A percentile compares a stretch with the other conserved stretches of the same genome.
Conservation (phyloP, 2,888 invertebrate genomes). For the Drosophila phalerata region DNA sequence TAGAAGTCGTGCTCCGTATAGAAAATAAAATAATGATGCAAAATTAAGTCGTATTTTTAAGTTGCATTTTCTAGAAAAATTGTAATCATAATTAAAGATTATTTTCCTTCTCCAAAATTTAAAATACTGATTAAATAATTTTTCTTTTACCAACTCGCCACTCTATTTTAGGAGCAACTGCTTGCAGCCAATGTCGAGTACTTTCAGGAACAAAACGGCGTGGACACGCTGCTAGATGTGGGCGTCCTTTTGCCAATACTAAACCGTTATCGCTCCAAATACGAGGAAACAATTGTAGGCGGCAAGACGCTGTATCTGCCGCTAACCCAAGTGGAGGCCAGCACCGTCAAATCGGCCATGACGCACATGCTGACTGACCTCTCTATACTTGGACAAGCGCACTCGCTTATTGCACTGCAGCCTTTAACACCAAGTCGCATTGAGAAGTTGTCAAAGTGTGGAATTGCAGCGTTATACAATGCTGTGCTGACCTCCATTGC, state of each 20-base stretch:
- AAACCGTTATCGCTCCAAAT: conserved; percentile 87
- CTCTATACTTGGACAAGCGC: conserved; percentile 91
- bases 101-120: background rate
- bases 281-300: conserved; percentile 86
- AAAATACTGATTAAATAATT: background rate
- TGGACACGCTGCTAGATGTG: conserved; percentile 92
- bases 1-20: too few relatives aligned
- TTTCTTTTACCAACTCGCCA: background rate
- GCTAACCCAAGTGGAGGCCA: conserved; percentile 90
- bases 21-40: too few relatives aligned
- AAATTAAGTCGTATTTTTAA: too few relatives aligned
- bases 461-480: conserved; percentile 93
- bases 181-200: conserved; percentile 91
- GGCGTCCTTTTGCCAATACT: conserved; percentile 91
- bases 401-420: conserved; percentile 94
- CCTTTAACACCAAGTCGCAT: conserved; percentile 94
- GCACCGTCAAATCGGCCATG: conserved; percentile 89
- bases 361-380: conserved; percentile 94
- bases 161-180: conserved; percentile 89
- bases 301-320: conserved; percentile 90
- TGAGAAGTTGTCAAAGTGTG: conserved; percentile 92
- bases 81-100: too few relatives aligned
- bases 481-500: conserved; percentile 90
- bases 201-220: conserved; percentile 93
- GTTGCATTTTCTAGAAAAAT: too few relatives aligned